Conservation (phyloP, 2,113 vertebrate genomes). For the Neofelis nebulosa region DNA sequence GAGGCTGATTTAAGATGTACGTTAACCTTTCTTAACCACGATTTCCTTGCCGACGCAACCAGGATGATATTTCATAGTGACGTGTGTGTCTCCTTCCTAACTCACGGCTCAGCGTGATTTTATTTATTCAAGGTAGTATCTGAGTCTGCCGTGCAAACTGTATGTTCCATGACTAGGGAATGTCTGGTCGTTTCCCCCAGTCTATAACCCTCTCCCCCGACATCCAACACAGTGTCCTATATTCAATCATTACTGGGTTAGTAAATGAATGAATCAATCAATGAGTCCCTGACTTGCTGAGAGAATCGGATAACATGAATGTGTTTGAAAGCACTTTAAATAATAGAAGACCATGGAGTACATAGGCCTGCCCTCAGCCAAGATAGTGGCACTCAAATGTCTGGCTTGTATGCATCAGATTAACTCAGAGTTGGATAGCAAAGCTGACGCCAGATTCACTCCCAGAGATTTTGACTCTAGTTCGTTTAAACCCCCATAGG, state of each 20-base stretch:
- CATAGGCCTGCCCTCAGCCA: neutral
- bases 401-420: neutral
- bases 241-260: neutral
- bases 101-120: neutral
- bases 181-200: neutral
- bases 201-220: neutral
- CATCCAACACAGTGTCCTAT: neutral
- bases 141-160: neutral
- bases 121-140: neutral
- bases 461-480: neutral
- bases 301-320: neutral
- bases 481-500: accelerated
- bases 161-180: neutral
- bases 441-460: neutral
- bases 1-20: neutral
- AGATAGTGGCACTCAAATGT: neutral
- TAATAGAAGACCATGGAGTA: neutral
- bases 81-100: neutral
- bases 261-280: neutral
- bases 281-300: neutral
- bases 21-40: neutral
- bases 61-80: neutral
- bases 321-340: neutral
- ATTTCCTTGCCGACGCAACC: neutral
- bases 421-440: neutral